phyloP scores from a whole-genome alignment of 2,888 invertebrate species.

The Lottia scabra region DNA sequence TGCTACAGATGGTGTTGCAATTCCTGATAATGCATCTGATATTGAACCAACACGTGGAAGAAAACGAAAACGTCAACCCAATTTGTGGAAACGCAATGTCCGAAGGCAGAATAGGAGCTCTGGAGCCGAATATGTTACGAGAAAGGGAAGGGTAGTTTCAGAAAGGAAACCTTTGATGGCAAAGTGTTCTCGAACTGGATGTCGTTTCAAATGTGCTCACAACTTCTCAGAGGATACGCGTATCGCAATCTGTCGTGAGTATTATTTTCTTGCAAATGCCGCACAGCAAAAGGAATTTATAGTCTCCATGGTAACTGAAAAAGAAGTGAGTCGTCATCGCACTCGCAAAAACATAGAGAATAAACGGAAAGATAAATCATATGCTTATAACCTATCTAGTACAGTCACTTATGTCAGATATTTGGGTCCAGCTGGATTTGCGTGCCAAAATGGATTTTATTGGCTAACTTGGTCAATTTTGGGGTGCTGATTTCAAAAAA shows the following conservation, averaged over 20 bases:
- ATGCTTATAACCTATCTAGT: neutral
- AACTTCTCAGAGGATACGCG: neutral
- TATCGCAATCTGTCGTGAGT: too few species aligned
- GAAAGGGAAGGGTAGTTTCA: neutral
- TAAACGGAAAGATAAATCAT: neutral
- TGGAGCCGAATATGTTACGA: neutral
- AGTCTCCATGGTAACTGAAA: neutral
- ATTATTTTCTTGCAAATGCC: neutral
- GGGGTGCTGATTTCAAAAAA: too few species aligned
- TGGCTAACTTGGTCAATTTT: too few species aligned
- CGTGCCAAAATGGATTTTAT: too few species aligned
- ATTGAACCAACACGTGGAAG: neutral
- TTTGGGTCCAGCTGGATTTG: too few species aligned
- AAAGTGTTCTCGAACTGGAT: neutral
- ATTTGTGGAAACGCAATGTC: too few species aligned
- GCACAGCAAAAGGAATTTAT: neutral
- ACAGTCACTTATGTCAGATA: too few species aligned
- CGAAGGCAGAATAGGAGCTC: too few species aligned
- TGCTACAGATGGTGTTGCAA: too few species aligned
- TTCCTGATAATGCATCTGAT: too few species aligned
- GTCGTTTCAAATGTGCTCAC: neutral
- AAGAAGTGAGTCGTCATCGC: neutral
- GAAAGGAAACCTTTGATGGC: neutral
- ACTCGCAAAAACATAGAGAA: neutral
- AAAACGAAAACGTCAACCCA: too few species aligned